These are phyloP conservation scores for Antrozous pallidus DNA, from an alignment of 2,797 vertebrate genomes.

Conservation along the genomic window DNA sequence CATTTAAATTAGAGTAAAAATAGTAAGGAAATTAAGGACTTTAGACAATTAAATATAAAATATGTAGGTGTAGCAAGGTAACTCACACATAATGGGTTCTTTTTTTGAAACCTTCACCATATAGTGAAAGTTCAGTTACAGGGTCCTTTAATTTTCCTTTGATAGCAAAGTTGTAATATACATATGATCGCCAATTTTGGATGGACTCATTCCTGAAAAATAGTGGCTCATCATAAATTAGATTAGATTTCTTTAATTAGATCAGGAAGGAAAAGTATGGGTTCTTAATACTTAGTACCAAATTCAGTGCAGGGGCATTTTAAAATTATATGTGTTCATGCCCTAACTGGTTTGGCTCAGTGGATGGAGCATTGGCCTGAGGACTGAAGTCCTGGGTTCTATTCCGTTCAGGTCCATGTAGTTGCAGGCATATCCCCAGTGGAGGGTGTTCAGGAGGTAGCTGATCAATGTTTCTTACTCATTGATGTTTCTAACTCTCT, in stretches of 20 bases:
- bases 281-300: conserved; percentile 44
- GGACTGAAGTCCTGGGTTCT: too few species aligned
- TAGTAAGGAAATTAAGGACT: not conserved
- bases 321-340: not conserved
- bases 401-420: too few species aligned
- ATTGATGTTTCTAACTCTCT: too few species aligned
- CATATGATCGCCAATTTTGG: not conserved
- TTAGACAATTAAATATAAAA: conserved; percentile 32
- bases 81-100: conserved; percentile 59
- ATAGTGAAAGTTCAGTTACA: conserved; percentile 7
- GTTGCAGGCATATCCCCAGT: too few species aligned
- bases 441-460: too few species aligned
- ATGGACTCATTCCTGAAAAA: conserved; percentile 32
- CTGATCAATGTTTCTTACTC: too few species aligned
- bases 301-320: not conserved
- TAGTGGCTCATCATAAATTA: conserved; percentile 28
- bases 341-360: too few species aligned
- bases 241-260: conserved; percentile 12
- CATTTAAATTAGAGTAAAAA: conserved; percentile 42
- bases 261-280: not conserved
- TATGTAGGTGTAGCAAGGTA: conserved; percentile 41
- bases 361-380: too few species aligned
- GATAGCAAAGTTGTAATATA: not conserved
- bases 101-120: conserved; percentile 44
- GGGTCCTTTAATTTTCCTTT: not conserved